Conservation (phyloP, 2,888 invertebrate genomes). For the Cyclophora albipunctata region DNA sequence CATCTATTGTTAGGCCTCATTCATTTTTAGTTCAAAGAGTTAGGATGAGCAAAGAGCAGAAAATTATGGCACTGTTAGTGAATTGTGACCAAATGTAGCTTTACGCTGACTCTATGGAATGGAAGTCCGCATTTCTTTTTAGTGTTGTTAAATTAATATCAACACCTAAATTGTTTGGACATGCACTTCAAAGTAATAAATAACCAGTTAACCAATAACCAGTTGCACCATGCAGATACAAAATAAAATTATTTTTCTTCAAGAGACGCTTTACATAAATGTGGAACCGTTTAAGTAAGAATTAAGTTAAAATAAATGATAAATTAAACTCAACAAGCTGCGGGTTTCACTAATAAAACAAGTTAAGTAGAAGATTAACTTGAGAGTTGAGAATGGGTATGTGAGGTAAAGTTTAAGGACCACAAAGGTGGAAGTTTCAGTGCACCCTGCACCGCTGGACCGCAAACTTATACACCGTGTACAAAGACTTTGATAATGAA, state of each 20-base stretch:
- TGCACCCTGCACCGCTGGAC: conserved; percentile 39
- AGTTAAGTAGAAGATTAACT: conserved; percentile 41
- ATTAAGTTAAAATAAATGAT: neutral
- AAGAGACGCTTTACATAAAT: too few relatives aligned
- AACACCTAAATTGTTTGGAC: too few relatives aligned
- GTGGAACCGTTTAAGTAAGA: neutral
- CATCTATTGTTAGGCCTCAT: conserved; percentile 35
- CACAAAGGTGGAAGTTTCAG: conserved; percentile 46
- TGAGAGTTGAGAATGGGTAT: conserved; percentile 34
- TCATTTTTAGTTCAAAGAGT: conserved; percentile 22
- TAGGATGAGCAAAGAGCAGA: conserved; percentile 18
- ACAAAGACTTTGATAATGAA: conserved; percentile 37
- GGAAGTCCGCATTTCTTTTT: too few relatives aligned
- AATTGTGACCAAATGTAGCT: too few relatives aligned
- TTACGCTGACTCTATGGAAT: too few relatives aligned
- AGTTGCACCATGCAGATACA: too few relatives aligned
- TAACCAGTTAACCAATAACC: too few relatives aligned
- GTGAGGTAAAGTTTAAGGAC: conserved; percentile 44
- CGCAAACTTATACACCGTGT: conserved; percentile 32
- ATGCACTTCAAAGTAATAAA: too few relatives aligned
- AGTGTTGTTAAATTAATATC: too few relatives aligned
- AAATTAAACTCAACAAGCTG: conserved; percentile 23
- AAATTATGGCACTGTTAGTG: conserved; percentile 11
- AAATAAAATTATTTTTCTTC: too few relatives aligned
- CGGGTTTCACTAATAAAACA: conserved; percentile 33